phyloP scores from a whole-genome alignment of 1,140 invertebrate genomes.

The Drosophila parvula region DNA sequence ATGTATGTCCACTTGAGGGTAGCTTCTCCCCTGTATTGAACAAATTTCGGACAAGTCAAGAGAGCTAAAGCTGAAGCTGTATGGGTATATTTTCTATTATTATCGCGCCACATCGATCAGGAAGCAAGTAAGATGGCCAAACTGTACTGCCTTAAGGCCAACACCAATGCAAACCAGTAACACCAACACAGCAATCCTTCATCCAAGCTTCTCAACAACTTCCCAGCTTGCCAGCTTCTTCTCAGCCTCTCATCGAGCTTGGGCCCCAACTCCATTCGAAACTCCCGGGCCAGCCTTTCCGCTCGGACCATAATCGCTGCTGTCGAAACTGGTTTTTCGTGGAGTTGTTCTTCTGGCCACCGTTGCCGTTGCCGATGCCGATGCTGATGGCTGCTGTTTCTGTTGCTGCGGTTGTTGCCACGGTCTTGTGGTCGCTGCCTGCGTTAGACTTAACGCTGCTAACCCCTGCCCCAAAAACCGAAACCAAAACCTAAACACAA shows the following conservation, averaged over 20 bases:
- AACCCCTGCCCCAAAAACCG: slow-evolving; percentile 19
- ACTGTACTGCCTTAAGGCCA: slow-evolving; percentile 50
- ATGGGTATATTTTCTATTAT: slow-evolving; percentile 28
- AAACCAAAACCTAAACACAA: slow-evolving; percentile 10
- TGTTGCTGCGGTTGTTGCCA: slow-evolving; percentile 22
- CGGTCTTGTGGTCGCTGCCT: slow-evolving; percentile 22
- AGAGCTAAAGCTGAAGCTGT: not conserved
- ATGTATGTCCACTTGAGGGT: not conserved
- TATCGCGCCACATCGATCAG: slow-evolving; percentile 50
- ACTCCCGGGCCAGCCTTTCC: slow-evolving; percentile 31
- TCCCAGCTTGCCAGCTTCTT: slow-evolving; percentile 6
- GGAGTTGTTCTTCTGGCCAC: slow-evolving; percentile 31
- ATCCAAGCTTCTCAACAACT: slow-evolving; percentile 20
- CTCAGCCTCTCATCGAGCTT: slow-evolving; percentile 4
- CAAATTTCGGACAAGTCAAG: not conserved
- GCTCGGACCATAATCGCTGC: slow-evolving; percentile 37
- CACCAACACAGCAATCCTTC: slow-evolving; percentile 38
- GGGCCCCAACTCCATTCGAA: slow-evolving; percentile 29
- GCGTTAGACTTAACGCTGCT: slow-evolving; percentile 39
- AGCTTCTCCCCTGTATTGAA: not conserved
- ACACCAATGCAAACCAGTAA: slow-evolving; percentile 32
- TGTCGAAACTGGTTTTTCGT: slow-evolving; percentile 36
- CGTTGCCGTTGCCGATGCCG: not conserved
- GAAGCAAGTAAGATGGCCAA: slow-evolving; percentile 49
- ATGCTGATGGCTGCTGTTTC: slow-evolving; percentile 20